Evolutionary conservation across 1,140 invertebrate genomes (phyloP), one percentile per base, ranked within the genome.

Genomic region (Venturia canescens): DNA sequence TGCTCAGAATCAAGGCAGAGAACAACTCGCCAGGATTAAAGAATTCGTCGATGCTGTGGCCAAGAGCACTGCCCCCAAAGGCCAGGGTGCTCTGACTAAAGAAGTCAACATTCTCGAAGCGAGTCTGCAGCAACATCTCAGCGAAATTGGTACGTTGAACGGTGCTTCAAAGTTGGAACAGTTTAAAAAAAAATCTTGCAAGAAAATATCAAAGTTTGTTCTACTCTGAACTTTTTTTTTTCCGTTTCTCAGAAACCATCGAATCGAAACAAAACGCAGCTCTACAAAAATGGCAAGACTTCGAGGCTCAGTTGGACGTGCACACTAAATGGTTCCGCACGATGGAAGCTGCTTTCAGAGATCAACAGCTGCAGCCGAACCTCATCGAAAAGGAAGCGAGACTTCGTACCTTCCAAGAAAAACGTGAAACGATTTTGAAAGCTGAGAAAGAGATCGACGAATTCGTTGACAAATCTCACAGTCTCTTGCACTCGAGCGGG

Each of bases 381-480:
- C 91, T 98, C 26, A 89, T 94, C 72, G 97, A 98, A 83, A 99
- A 99, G 90, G 94, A 96, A 87, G 90, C 92, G 11, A 95, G 96
- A 84, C 90, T 98, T n/a, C 93, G 95, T 79, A 93, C 92, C 48
- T 95, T 96, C 80, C 94, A 95, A 83, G 94, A 95, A 21, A 94
- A 96, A 84, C 93, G 96, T n/a, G 95, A 97, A 80, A 90, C 93
- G 44, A 94, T 98, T 78, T 90, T 95, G 44, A 93, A 93, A 26
- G 95, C 96, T 86, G 97, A 98, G 90, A 94, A 94, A 83, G 94
- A 95, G 86, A 96, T 99, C 80, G 98, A 99, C 91, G 93, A 94
- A 31, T 98, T 99, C 89, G 94, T 97, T 15, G 98, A 99, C 90
- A 95, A 95, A 83, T 97, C 96, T n/a, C 97, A 98, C 88, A 94